A percentile compares a stretch with the other conserved stretches of the same genome.
These are phyloP conservation scores for Cacoxenus indagator DNA, from an alignment of 2,888 invertebrate species.

Conservation along the genomic window DNA sequence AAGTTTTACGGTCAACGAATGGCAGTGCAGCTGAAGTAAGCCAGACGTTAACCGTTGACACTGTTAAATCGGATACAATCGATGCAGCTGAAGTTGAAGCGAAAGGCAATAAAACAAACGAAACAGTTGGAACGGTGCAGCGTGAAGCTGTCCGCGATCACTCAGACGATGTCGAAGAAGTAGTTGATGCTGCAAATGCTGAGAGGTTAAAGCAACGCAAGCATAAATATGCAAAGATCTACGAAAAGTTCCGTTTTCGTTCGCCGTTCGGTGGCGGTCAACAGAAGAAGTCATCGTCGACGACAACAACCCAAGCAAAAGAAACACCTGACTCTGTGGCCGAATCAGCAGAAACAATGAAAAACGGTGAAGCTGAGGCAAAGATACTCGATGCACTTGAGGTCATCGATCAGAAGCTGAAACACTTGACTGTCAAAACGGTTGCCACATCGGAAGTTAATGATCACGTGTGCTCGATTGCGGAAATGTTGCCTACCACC, in stretches of 20 bases:
- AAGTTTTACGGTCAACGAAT: background rate
- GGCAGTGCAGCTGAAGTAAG: background rate
- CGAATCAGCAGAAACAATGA: conserved; percentile 5
- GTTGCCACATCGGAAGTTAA: conserved; percentile 15
- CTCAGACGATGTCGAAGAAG: background rate
- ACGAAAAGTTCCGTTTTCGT: conserved; percentile 66
- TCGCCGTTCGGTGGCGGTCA: conserved; percentile 48
- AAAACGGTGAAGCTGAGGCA: conserved; percentile 53
- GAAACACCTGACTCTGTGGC: background rate
- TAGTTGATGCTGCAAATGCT: conserved; percentile 34
- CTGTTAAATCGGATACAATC: background rate
- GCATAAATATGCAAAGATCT: conserved; percentile 63
- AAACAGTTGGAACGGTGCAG: background rate
- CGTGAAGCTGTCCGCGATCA: background rate
- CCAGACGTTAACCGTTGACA: background rate
- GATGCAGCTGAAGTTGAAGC: conserved; percentile 7
- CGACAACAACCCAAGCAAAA: conserved; percentile 22
- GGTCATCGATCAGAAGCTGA: conserved; percentile 63
- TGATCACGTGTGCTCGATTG: conserved; percentile 4
- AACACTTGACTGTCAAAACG: conserved; percentile 39
- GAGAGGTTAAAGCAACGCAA: conserved; percentile 58
- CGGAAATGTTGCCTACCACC: conserved; percentile 37
- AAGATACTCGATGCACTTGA: conserved; percentile 66
- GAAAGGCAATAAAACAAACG: background rate
- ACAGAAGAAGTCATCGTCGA: conserved; percentile 42